phyloP scores from a whole-genome alignment of 1,140 invertebrate species.

The Cotesia glomerata region DNA sequence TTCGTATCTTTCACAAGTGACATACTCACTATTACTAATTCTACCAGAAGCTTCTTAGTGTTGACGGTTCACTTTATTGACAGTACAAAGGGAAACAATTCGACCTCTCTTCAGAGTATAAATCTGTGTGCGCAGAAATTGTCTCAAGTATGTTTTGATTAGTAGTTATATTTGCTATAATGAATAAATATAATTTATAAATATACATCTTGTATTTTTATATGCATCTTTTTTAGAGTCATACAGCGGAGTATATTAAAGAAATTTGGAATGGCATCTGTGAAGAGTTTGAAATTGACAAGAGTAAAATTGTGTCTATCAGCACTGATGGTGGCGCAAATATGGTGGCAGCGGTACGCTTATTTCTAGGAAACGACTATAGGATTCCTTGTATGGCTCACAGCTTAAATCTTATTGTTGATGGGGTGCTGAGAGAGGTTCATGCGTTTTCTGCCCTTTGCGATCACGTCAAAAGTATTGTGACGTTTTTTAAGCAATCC shows the following conservation, averaged over 20 bases:
- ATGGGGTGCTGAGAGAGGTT: background rate
- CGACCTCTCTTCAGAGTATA: background rate
- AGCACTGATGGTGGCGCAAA: background rate
- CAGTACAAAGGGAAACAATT: background rate
- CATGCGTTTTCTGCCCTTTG: background rate
- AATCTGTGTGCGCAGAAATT: background rate
- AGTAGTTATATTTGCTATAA: background rate
- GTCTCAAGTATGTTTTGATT: background rate
- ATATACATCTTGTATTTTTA: too few species aligned
- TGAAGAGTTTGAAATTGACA: background rate
- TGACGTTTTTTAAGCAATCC: too few species aligned
- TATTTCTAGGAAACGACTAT: background rate
- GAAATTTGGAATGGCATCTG: background rate
- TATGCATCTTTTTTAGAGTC: background rate
- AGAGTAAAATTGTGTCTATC: background rate
- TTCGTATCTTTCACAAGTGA: background rate
- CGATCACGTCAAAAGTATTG: background rate
- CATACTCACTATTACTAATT: background rate
- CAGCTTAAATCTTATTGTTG: background rate
- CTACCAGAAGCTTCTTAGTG: background rate
- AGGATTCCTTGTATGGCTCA: background rate
- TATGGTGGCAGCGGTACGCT: background rate
- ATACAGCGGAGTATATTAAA: background rate
- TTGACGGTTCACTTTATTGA: background rate
- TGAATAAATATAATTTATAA: background rate